These are phyloP conservation scores for Myioborus miniatus DNA, from an alignment of 2,797 vertebrate species.

Conservation along the genomic window DNA sequence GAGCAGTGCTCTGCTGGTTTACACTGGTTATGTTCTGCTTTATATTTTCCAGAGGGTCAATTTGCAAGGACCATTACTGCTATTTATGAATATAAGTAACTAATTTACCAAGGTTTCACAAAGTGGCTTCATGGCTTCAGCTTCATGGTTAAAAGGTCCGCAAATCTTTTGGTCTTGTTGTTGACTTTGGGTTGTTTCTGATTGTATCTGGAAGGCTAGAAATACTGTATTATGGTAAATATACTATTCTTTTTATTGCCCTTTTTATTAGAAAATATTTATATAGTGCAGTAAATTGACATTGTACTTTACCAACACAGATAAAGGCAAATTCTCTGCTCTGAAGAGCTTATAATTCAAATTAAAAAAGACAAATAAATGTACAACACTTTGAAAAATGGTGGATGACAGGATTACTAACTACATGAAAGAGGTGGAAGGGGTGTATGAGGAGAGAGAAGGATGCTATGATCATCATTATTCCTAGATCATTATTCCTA, in stretches of 20 bases:
- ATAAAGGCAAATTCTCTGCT: conserved; percentile 13
- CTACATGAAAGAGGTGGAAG: background rate
- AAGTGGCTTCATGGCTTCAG: conserved; percentile 12
- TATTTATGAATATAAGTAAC: conserved; percentile 70
- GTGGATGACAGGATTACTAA: background rate
- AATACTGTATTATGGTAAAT: background rate
- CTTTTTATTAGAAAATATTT: conserved; percentile 45
- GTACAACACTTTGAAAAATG: background rate
- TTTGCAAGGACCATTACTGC: conserved; percentile 52
- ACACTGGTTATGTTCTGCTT: conserved; percentile 67
- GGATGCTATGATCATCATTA: background rate
- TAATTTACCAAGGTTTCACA: conserved; percentile 70
- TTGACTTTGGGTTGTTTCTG: background rate
- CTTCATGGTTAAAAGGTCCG: conserved; percentile 33
- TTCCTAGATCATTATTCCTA: background rate
- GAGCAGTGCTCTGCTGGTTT: conserved; percentile 71
- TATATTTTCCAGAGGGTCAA: conserved; percentile 58
- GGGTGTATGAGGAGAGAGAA: background rate
- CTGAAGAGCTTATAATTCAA: conserved; percentile 26
- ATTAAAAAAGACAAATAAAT: background rate
- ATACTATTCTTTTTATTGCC: background rate
- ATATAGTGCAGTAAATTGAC: conserved; percentile 8
- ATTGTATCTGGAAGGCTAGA: background rate
- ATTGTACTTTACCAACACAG: background rate
- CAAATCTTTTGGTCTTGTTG: background rate